Conservation (phyloP, 2,888 invertebrate genomes). For the Mayetiola destructor region DNA sequence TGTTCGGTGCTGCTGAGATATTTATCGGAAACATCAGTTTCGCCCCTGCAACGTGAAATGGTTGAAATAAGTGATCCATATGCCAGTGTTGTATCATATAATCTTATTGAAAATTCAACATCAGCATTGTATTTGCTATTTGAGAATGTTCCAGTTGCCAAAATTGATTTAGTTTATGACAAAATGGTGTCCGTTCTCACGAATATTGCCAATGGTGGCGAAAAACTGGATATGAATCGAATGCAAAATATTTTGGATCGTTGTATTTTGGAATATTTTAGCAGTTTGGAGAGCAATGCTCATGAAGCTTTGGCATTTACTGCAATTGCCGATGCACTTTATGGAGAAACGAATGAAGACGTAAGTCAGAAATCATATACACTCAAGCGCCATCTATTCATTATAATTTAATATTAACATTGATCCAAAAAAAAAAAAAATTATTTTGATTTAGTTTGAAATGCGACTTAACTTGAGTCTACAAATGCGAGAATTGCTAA, state of each 20-base stretch:
- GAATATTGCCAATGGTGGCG: constrained; percentile 35
- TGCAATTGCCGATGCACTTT: constrained; percentile 69
- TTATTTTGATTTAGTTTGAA: constrained; percentile 40
- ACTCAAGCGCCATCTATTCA: not conserved
- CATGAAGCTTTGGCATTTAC: constrained; percentile 62
- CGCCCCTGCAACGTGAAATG: constrained; percentile 68
- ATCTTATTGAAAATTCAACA: constrained; percentile 56
- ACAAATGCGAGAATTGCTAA: constrained; percentile 43
- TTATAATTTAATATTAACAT: too few species aligned
- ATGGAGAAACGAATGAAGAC: constrained; percentile 57
- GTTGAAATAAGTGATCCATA: constrained; percentile 69
- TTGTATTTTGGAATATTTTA: constrained; percentile 51
- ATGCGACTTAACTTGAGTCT: constrained; percentile 53
- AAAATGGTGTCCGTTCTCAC: constrained; percentile 39
- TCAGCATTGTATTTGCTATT: constrained; percentile 54
- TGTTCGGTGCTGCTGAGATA: constrained; percentile 61
- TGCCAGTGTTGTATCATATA: constrained; percentile 50
- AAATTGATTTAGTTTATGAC: constrained; percentile 46
- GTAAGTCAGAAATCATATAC: constrained; percentile 40
- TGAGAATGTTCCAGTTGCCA: constrained; percentile 57
- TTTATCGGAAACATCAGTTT: constrained; percentile 72
- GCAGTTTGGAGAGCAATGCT: constrained; percentile 59
- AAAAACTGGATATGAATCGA: constrained; percentile 57
- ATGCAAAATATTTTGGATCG: constrained; percentile 58
- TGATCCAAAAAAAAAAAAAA: not conserved